Evolutionary conservation across 2,888 invertebrate genomes (phyloP), one percentile per base, ranked within the genome.

Genomic region (Drosophila peninsularis): DNA sequence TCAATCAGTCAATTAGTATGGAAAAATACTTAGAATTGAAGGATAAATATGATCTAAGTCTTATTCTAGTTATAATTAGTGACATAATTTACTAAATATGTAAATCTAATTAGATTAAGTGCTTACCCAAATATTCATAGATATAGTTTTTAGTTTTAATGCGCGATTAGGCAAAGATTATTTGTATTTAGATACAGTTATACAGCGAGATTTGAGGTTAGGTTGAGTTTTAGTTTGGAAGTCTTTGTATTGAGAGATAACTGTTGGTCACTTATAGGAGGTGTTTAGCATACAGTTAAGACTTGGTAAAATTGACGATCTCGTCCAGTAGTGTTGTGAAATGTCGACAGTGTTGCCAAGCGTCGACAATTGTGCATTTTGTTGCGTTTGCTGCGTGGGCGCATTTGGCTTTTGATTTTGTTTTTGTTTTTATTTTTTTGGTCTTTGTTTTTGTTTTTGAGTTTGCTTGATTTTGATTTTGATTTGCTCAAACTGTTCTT

Each of bases 81-180:
- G 11, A 27, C 2, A 11, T 30, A 47, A 30, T 17, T 13, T 30
- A 32, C 13, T 11, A 13, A 7, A 13, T 5, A 32, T 7, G 42
- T 47, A 47, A 19, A 47, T 47, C 11, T 19, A 3, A 4, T 39
- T 14, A 10, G 1, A 21, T 39, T 19, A 14, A 37, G 10, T 42
- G 50, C 87, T 91, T 92, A 92, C 92, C 92, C 92, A 92, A 92
- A 91, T 91, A 92, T 91, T 92, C 92, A 92, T 92, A 91, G 92
- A 92, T 75, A 79, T 71, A 63, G 73, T 84, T 80, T 72, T 71
- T 52, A 52, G 64, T 62, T 64, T 41, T 57, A 62, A 63, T 74
- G 49, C 39, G 63, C 65, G 54, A 53, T 76, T 67, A 58, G 82
- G 69, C 75, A 71, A 86, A 71, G 62, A 21, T 50, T 50, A 36